These are phyloP conservation scores for Drosophila ercepeae DNA, from an alignment of 1,140 invertebrate genomes.

Conservation along the genomic window DNA sequence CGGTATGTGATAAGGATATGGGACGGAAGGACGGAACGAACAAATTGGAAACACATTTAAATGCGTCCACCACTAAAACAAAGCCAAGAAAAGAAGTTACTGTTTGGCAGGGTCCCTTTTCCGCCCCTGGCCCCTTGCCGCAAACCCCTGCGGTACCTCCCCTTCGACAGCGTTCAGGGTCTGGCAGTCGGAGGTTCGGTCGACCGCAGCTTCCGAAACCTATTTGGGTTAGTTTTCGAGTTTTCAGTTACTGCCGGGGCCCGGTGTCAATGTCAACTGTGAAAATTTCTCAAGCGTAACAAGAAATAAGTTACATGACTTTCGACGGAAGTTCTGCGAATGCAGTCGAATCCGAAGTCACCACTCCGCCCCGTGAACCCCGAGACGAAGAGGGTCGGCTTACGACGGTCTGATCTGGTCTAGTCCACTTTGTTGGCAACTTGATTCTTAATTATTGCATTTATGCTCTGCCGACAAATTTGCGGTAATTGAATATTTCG, in stretches of 20 bases:
- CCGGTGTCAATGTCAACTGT: conserved; percentile 77
- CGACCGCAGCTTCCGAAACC: conserved; percentile 81
- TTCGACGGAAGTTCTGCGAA: conserved; percentile 61
- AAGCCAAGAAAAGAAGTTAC: conserved; percentile 48
- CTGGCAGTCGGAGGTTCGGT: conserved; percentile 24
- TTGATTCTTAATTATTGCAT: conserved; percentile 82
- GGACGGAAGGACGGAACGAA: conserved; percentile 18
- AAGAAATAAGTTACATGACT: conserved; percentile 81
- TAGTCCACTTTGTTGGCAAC: conserved; percentile 56
- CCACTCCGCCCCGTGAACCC: conserved; percentile 19
- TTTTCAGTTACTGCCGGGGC: conserved; percentile 70
- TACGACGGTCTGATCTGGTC: conserved; percentile 26
- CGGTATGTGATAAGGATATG: conserved; percentile 65
- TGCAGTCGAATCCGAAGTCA: conserved; percentile 5
- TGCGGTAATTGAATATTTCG: conserved; percentile 79
- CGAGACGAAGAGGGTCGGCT: conserved; percentile 29
- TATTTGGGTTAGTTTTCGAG: conserved; percentile 75
- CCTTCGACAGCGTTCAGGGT: background rate
- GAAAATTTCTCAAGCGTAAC: conserved; percentile 77
- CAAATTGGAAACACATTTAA: conserved; percentile 82
- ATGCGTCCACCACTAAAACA: conserved; percentile 63
- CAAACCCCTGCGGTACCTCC: background rate
- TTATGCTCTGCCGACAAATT: conserved; percentile 78
- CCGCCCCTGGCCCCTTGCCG: conserved; percentile 1
- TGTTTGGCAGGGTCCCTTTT: conserved; percentile 9